Evolutionary conservation across 1,140 invertebrate species (phyloP).

Genomic region (Heliothis virescens): DNA sequence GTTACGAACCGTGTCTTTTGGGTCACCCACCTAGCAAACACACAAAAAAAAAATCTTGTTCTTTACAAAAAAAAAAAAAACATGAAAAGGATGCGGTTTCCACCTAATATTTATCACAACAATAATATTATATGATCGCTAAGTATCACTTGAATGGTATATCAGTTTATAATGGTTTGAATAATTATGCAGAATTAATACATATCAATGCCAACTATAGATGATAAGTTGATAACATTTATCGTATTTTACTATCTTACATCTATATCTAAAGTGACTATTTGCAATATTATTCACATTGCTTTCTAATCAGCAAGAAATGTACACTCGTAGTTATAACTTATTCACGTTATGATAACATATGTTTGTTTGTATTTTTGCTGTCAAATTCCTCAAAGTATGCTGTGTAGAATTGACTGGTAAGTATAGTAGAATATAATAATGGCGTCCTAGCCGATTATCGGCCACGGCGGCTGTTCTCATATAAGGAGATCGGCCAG

Average conservation of each 20-base stretch:
- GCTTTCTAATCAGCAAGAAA: not conserved
- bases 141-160: not conserved
- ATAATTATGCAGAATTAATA: not conserved
- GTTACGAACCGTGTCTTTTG: constrained; percentile 97
- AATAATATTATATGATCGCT: not conserved
- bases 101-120: not conserved
- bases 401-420: too few species aligned
- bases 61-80: not conserved
- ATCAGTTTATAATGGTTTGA: not conserved
- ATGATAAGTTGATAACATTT: not conserved
- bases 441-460: too few species aligned
- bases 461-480: too few species aligned
- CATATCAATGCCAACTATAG: not conserved
- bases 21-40: constrained; percentile 93
- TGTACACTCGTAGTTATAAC: too few species aligned
- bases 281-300: too few species aligned
- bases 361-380: too few species aligned
- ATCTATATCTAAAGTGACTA: too few species aligned
- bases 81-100: not conserved
- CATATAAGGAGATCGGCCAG: too few species aligned
- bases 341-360: too few species aligned
- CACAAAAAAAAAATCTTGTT: not conserved
- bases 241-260: too few species aligned
- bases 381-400: too few species aligned
- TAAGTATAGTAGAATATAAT: too few species aligned